Evolutionary conservation across 2,888 invertebrate genomes (phyloP).

Genomic region (Seladonia tumulorum): DNA sequence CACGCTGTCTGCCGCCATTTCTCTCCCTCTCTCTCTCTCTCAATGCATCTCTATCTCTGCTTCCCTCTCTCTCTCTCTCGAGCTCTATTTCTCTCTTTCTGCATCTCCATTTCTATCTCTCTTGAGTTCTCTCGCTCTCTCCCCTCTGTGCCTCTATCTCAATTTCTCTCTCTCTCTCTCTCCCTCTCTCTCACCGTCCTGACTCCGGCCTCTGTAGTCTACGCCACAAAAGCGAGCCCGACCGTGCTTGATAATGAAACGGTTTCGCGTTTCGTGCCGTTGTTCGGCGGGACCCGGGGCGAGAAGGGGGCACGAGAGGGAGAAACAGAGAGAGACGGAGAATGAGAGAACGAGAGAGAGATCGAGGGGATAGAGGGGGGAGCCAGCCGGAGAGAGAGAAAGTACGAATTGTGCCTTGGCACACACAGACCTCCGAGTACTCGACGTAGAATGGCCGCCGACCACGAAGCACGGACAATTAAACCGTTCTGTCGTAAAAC

Average conservation of each 20-base stretch:
- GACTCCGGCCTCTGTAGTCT: constrained; percentile 42
- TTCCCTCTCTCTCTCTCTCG: neutral
- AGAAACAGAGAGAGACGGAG: neutral
- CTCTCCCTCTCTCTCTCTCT: neutral
- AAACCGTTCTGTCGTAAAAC: constrained; percentile 73
- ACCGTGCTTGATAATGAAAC: constrained; percentile 71
- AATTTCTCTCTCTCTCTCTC: neutral
- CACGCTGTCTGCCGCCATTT: constrained; percentile 8
- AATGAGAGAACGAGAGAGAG: neutral
- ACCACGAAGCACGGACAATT: constrained; percentile 75
- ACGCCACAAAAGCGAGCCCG: constrained; percentile 63
- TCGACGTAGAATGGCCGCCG: constrained; percentile 69
- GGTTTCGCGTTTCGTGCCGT: constrained; percentile 72
- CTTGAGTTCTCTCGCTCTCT: no score
- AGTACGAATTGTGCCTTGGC: constrained; percentile 66
- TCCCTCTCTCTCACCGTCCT: neutral
- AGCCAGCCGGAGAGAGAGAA: constrained; percentile 43
- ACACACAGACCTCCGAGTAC: constrained; percentile 57
- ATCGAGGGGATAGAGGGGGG: neutral
- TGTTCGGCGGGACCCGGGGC: constrained; percentile 41
- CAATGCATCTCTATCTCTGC: neutral
- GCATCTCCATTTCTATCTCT: no score
- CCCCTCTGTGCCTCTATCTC: neutral
- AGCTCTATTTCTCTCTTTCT: no score
- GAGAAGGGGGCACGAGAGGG: constrained; percentile 8